phyloP scores from a whole-genome alignment of 2,797 vertebrate genomes.

The Karalla daura region DNA sequence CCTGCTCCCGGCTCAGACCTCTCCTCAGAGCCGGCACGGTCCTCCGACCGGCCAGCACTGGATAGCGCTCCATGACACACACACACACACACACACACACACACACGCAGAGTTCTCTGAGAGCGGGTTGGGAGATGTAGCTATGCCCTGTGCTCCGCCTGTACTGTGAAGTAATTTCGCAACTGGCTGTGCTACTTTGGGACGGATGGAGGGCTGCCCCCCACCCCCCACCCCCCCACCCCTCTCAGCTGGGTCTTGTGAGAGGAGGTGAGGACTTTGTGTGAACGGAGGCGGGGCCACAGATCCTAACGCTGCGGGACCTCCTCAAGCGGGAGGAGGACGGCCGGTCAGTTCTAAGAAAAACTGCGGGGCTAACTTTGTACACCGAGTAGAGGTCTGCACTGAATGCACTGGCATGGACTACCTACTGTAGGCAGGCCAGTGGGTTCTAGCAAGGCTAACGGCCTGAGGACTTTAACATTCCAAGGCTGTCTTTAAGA shows the following conservation, averaged over 20 bases:
- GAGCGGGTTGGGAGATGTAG: conserved; percentile 7
- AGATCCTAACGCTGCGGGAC: conserved; percentile 24
- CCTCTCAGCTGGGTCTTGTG: conserved; percentile 38
- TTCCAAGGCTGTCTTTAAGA: background rate
- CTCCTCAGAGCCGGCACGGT: conserved; percentile 10
- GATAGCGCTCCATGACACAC: conserved; percentile 54
- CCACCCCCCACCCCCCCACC: background rate
- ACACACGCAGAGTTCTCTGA: background rate
- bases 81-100: background rate
- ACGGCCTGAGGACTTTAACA: background rate
- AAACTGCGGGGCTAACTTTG: conserved; percentile 42
- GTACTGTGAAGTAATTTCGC: conserved; percentile 31
- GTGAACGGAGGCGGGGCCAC: conserved; percentile 38
- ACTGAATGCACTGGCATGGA: conserved; percentile 12
- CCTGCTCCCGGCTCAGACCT: conserved; percentile 44
- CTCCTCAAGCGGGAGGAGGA: conserved; percentile 54
- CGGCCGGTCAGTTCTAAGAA: conserved; percentile 44
- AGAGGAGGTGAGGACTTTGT: conserved; percentile 30
- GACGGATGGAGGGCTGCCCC: conserved; percentile 24
- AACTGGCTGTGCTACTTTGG: conserved; percentile 42
- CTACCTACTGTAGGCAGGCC: conserved; percentile 28
- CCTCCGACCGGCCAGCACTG: conserved; percentile 27
- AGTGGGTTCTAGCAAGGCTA: background rate
- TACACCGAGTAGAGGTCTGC: conserved; percentile 2
- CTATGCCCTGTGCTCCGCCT: conserved; percentile 9